Percentiles rank a stretch among this genome's conserved stretches.
Conservation (phyloP, 2,797 vertebrate genomes). For the Adelosebastes latens region DNA sequence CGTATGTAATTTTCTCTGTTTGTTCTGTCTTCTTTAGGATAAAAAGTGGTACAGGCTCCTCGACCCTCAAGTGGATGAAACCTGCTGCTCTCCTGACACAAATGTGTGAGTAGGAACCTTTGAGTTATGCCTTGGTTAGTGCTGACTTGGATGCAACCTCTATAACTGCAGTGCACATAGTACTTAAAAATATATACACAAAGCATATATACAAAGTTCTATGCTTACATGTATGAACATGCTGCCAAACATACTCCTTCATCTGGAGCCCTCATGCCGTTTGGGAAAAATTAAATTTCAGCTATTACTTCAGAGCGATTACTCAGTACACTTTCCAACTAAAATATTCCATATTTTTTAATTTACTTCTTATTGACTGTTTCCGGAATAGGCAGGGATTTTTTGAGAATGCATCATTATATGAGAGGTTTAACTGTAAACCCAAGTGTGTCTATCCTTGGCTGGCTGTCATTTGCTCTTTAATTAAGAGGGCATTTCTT, state of each 20-base stretch:
- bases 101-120: not conserved
- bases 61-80: not conserved
- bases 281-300: not conserved
- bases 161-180: not conserved
- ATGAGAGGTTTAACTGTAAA: not conserved
- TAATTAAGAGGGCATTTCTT: constrained; percentile 20
- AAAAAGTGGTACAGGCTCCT: not conserved
- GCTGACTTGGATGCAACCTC: not conserved
- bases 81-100: not conserved
- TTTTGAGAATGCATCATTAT: constrained; percentile 8
- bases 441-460: not conserved
- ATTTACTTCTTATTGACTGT: constrained; percentile 3
- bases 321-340: not conserved
- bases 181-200: not conserved
- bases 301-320: not conserved
- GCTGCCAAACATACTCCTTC: not conserved
- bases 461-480: constrained; percentile 1
- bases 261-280: not conserved
- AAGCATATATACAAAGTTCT: not conserved
- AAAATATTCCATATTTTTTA: not conserved
- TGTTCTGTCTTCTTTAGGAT: not conserved
- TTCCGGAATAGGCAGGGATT: not conserved
- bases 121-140: not conserved
- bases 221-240: not conserved
- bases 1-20: too few relatives aligned